These are phyloP conservation scores for Holacanthella duospinosa DNA, from an alignment of 2,888 invertebrate species.

Conservation along the genomic window DNA sequence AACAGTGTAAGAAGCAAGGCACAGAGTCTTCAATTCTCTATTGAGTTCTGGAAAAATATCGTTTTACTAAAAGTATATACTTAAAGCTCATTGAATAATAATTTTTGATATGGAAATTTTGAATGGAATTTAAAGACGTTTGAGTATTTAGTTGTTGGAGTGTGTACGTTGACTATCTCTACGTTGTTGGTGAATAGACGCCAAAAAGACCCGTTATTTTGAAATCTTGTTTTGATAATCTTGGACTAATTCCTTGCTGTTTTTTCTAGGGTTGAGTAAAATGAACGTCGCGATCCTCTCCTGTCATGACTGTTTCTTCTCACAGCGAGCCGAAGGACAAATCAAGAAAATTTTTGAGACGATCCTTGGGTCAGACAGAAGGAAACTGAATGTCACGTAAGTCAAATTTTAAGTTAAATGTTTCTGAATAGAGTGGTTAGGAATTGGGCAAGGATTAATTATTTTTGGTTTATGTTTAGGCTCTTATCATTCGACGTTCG, in stretches of 20 bases:
- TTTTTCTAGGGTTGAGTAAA: not conserved
- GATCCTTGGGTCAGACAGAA: constrained; percentile 29
- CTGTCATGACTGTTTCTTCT: constrained; percentile 33
- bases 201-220: too few species aligned
- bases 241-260: not conserved
- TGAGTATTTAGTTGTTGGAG: too few species aligned
- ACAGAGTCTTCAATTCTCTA: too few species aligned
- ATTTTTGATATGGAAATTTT: too few species aligned
- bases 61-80: too few species aligned
- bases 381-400: constrained; percentile 35
- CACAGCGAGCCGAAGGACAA: constrained; percentile 26
- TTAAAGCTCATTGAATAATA: too few species aligned
- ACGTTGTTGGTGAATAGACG: too few species aligned
- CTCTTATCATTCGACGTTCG: constrained; percentile 31
- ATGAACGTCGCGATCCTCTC: constrained; percentile 36
- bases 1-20: too few species aligned
- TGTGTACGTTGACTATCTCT: too few species aligned
- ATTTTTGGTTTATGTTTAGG: constrained; percentile 11
- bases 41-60: too few species aligned
- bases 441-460: not conserved
- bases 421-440: not conserved
- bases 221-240: not conserved
- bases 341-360: constrained; percentile 28
- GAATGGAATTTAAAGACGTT: too few species aligned
- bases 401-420: not conserved